Percentiles rank a stretch among this genome's conserved stretches.
Conservation (phyloP, 2,888 invertebrate genomes). For the Ochropleura leucogaster region DNA sequence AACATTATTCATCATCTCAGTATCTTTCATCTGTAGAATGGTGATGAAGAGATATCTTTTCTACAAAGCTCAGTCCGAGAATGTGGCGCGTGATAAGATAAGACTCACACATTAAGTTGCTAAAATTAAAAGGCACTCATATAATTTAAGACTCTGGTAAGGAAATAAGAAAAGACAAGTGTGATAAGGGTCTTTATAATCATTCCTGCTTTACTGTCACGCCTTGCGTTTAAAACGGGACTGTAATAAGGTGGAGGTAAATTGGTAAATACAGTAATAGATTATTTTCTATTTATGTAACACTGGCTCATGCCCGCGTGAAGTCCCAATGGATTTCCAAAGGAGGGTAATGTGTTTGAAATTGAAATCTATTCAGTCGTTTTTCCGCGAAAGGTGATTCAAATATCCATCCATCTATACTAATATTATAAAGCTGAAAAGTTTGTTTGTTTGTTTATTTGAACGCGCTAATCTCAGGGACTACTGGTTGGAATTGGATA, state of each 20-base stretch:
- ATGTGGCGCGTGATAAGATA: conserved; percentile 27
- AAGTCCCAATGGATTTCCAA: too few species aligned
- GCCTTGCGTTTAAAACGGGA: not conserved
- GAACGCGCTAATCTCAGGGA: too few species aligned
- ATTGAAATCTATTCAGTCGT: too few species aligned
- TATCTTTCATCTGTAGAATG: not conserved
- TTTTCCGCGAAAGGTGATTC: too few species aligned
- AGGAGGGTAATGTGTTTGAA: too few species aligned
- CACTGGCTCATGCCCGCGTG: too few species aligned
- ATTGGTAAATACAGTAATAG: not conserved
- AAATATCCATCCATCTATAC: too few species aligned
- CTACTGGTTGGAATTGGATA: too few species aligned
- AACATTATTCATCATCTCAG: not conserved
- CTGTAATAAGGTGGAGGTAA: not conserved
- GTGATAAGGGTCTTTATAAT: not conserved
- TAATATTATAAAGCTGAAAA: too few species aligned
- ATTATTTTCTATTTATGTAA: not conserved
- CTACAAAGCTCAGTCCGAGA: not conserved
- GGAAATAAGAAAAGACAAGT: not conserved
- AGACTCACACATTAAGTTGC: not conserved
- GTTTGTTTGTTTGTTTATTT: too few species aligned
- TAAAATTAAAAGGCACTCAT: not conserved
- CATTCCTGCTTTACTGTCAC: not conserved
- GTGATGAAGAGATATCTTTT: conserved; percentile 1
- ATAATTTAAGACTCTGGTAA: not conserved